Evolutionary conservation across 2,113 vertebrate species (phyloP), one percentile per base, ranked within the genome.

Genomic region (Tylochromis polylepis): DNA sequence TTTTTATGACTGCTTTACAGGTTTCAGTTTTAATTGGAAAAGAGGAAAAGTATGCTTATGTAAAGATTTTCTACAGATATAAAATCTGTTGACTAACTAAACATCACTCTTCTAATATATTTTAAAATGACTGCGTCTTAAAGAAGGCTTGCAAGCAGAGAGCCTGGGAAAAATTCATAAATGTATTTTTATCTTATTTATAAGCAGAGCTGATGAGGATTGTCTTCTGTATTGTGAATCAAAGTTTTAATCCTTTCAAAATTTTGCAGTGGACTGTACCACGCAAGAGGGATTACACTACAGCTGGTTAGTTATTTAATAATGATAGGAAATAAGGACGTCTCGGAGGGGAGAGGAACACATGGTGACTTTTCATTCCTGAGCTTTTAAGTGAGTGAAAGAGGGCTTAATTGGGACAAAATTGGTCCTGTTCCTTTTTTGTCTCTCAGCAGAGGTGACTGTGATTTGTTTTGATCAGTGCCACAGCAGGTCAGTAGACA

Each of bases 401-500:
- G 5, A 57, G 7, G 51, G 67, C 43, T 65, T 84, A 79, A 86
- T 46, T 77, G 83, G 75, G 31, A 65, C 84, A 80, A 59, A 58
- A 36, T 34, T 43, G 14, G 38, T 83, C 72, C 53, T 77, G 55
- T 75, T 90, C n/a, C 56, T 83, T 79, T 86, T 90, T 85, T 83
- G 84, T 88, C 22, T 79, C 84, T 82, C 49, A 79, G 84, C 79
- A 89, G 89, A 91, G 83, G 85, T 18, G 12, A 81, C 85, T 90
- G 83, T 31, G 88, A 85, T 90, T 81, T 87, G 87, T 88, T 95
- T 93, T 94, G 91, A 95, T 94, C 89, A 92, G 86, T 87, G 87
- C 81, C 93, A 24, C 94, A 92, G 93, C 85, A 18, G 88, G 92
- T 91, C 89, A 85, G 87, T 60, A 82, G 83, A 84, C 89, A 81